phyloP scores from a whole-genome alignment of 2,888 invertebrate species.

The Cyclophora punctaria region DNA sequence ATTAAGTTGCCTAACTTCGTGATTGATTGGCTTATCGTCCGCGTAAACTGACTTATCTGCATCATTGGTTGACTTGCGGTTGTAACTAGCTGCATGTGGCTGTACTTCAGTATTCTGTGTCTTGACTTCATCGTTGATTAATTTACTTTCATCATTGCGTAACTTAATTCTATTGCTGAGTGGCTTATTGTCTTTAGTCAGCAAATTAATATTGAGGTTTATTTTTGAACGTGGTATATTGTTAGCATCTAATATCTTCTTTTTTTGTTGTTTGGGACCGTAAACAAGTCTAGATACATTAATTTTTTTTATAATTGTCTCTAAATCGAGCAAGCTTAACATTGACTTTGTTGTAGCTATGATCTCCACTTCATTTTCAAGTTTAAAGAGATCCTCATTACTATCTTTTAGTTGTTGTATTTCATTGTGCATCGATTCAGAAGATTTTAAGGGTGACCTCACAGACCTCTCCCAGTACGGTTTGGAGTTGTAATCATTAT shows the following conservation, averaged over 20 bases:
- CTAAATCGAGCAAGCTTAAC: conserved; percentile 48
- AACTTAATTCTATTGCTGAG: no score
- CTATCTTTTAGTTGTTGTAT: conserved; percentile 31
- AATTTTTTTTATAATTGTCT: conserved; percentile 49
- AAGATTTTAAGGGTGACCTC: conserved; percentile 43
- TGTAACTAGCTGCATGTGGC: no score
- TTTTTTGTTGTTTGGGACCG: no score
- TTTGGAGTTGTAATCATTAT: conserved; percentile 36
- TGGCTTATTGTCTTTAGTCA: conserved; percentile 21
- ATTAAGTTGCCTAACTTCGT: no score
- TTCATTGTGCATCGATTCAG: conserved; percentile 22
- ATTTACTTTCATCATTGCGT: no score
- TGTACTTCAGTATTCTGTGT: no score
- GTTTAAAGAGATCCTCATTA: conserved; percentile 45
- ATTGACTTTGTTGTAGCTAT: conserved; percentile 35
- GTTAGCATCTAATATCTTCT: conserved; percentile 6
- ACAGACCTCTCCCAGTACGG: conserved; percentile 62
- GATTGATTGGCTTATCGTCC: no score
- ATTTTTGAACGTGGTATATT: conserved; percentile 17
- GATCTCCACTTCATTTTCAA: conserved; percentile 52
- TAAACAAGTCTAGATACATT: conserved; percentile 5
- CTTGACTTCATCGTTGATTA: no score
- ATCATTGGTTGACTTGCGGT: no score
- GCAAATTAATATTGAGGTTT: conserved; percentile 43
- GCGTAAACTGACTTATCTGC: no score